Percentiles rank a stretch among this genome's conserved stretches.
phyloP scores from a whole-genome alignment of 2,888 invertebrate species.

The Agonopterix alstromeriana region DNA sequence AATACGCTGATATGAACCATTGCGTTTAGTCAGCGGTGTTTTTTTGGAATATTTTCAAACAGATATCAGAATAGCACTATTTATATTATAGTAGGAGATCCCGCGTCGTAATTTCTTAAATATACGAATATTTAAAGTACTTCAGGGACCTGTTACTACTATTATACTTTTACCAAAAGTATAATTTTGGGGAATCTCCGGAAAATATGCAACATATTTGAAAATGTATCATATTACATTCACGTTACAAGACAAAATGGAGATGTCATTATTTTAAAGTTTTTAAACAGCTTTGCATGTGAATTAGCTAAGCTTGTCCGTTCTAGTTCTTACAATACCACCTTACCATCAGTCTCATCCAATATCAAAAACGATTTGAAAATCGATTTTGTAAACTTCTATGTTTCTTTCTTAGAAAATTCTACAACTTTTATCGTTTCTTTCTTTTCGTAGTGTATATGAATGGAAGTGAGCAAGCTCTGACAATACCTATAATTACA shows the following conservation, averaged over 20 bases:
- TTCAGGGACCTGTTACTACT: no score
- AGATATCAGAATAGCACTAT: no score
- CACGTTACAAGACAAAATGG: no score
- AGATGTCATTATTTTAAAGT: neutral
- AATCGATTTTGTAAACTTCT: neutral
- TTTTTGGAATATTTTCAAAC: neutral
- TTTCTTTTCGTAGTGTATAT: neutral
- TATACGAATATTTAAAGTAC: no score
- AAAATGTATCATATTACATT: no score
- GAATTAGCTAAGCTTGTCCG: conserved; percentile 32
- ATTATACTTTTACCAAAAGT: no score
- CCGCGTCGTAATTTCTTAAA: no score
- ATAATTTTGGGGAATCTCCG: no score
- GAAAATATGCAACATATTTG: no score
- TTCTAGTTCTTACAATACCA: conserved; percentile 18
- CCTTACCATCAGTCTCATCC: conserved; percentile 10
- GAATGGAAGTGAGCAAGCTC: conserved; percentile 56
- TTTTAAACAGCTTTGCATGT: conserved; percentile 12
- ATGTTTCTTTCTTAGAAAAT: neutral
- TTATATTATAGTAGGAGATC: no score
- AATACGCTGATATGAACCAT: conserved; percentile 14
- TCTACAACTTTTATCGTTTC: neutral
- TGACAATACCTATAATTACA: conserved; percentile 1
- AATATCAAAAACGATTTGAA: neutral
- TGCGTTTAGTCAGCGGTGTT: conserved; percentile 14